Conservation (phyloP, 2,797 vertebrate genomes). For the Falco cherrug region DNA sequence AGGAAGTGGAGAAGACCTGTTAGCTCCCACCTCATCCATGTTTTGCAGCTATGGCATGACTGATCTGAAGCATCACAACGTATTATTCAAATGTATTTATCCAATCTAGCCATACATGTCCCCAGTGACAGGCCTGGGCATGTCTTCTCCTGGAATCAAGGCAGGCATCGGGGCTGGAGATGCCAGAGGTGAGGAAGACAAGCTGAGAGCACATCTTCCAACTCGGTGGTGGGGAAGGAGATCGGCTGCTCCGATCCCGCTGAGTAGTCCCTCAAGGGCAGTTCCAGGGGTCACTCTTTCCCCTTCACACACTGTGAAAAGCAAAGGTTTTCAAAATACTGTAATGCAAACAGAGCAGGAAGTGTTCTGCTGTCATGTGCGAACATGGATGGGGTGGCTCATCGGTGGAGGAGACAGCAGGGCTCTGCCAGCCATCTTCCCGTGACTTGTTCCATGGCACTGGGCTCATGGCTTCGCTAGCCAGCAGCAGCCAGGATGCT, state of each 20-base stretch:
- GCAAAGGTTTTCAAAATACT: neutral
- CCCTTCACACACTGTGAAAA: neutral
- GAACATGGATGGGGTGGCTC: neutral
- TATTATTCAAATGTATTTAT: slow-evolving; percentile 14
- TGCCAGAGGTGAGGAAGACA: neutral
- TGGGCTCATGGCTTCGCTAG: neutral
- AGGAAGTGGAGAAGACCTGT: neutral
- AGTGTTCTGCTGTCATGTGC: neutral
- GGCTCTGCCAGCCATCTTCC: neutral
- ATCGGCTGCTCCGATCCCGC: neutral
- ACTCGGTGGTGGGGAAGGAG: neutral
- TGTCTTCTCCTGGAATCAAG: neutral
- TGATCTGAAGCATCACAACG: neutral
- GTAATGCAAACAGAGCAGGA: neutral
- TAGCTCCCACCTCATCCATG: neutral
- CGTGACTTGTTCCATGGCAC: neutral
- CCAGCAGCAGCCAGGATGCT: neutral
- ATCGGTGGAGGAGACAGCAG: neutral
- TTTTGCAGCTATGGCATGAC: neutral
- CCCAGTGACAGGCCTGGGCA: neutral
- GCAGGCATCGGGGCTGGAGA: neutral
- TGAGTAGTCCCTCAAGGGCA: neutral
- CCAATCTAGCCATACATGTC: neutral
- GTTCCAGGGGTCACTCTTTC: neutral
- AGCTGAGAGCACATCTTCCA: neutral